These are phyloP conservation scores for Drosophila sp. DNA, from an alignment of 1,140 invertebrate species.

Conservation along the genomic window DNA sequence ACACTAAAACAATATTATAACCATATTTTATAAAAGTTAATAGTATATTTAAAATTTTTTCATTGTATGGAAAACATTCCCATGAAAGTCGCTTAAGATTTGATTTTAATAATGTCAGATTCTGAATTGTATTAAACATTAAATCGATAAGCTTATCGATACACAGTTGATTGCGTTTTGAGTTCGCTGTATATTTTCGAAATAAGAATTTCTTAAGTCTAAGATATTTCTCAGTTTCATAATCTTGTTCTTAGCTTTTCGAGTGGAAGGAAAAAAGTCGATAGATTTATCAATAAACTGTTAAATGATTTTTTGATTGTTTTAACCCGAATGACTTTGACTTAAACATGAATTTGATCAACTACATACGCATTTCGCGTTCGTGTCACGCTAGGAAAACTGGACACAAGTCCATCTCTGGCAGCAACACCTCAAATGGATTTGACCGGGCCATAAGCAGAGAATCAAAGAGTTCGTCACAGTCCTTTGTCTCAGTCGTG, in stretches of 20 bases:
- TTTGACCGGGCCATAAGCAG: slow-evolving; percentile 4
- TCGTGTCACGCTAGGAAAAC: slow-evolving; percentile 15
- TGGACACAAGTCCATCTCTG: slow-evolving; percentile 5
- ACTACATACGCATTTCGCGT: neutral
- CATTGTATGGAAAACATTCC: too few species aligned
- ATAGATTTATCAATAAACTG: neutral
- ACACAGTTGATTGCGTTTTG: neutral
- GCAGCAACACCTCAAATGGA: slow-evolving; percentile 14
- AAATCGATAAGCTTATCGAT: neutral
- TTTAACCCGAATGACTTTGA: neutral
- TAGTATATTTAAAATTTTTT: too few species aligned
- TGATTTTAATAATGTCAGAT: too few species aligned
- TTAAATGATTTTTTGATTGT: neutral
- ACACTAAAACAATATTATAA: too few species aligned
- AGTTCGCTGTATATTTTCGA: too few species aligned
- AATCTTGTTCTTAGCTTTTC: too few species aligned
- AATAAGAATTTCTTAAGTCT: too few species aligned
- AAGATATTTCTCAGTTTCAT: too few species aligned
- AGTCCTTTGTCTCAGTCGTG: slow-evolving; percentile 52
- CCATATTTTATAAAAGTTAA: too few species aligned
- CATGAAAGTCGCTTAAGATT: too few species aligned
- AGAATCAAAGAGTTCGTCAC: slow-evolving; percentile 43
- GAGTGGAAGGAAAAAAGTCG: too few species aligned
- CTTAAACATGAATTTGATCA: neutral
- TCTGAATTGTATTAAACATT: too few species aligned